Percentiles rank a stretch among this genome's conserved stretches.
Evolutionary conservation across 2,888 invertebrate genomes (phyloP).

Genomic region (Ditula angustiorana): DNA sequence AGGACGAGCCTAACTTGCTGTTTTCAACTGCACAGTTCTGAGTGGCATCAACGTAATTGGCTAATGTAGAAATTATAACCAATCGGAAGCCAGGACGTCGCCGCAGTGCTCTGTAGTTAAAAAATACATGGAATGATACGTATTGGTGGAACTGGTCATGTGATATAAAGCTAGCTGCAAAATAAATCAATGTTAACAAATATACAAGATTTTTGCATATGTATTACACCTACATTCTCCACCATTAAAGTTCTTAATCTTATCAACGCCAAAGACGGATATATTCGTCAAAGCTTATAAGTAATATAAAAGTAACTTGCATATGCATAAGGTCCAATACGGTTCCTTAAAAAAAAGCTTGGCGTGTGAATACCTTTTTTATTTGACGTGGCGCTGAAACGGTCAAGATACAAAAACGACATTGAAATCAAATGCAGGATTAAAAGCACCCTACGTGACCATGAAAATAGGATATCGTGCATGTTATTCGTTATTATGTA

Average conservation of each 20-base stretch:
- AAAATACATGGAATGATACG: not conserved
- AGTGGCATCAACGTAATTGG: not conserved
- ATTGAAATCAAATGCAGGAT: not conserved
- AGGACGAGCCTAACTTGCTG: too few species aligned
- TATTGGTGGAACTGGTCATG: not conserved
- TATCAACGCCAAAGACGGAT: too few species aligned
- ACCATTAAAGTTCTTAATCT: too few species aligned
- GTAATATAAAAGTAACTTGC: too few species aligned
- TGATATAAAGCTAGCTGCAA: not conserved
- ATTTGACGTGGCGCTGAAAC: too few species aligned
- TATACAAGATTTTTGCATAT: too few species aligned
- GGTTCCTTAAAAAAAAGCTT: too few species aligned
- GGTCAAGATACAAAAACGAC: not conserved
- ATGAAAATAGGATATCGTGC: constrained; percentile 12
- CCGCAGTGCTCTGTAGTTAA: not conserved
- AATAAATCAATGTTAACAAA: too few species aligned
- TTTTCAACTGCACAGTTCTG: not conserved
- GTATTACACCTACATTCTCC: too few species aligned
- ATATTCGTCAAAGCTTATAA: too few species aligned
- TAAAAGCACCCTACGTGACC: not conserved
- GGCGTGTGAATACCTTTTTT: too few species aligned
- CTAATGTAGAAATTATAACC: not conserved
- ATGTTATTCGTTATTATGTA: constrained; percentile 7
- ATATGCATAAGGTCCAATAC: too few species aligned
- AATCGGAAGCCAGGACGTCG: not conserved